Evolutionary conservation across 64 coral and sea anemone genomes (phyloP), one percentile per base, ranked within the genome.

Genomic region (Pachyseris speciosa): DNA sequence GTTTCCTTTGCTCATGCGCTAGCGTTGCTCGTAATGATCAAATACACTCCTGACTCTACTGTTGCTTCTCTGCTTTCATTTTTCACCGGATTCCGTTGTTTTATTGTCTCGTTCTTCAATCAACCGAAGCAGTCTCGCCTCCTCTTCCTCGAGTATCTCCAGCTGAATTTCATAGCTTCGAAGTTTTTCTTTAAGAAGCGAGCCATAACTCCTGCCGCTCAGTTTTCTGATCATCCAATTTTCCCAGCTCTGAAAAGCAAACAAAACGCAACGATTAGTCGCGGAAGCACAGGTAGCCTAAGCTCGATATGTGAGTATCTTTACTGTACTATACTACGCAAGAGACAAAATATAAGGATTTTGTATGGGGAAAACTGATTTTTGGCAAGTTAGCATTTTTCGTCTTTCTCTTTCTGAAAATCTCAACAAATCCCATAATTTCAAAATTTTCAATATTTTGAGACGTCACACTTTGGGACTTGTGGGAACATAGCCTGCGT

Each of bases 121-220:
- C 78, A 83, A 39, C n/a, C 38, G 85, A 50, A 94, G 55, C 9
- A 97, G 10, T 50, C 43, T 40, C 8, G 32, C 34, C 75, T 97
- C 91, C 45, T 97, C 95, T 25, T 97, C 95, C 52, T 93, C 79
- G 2, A 97, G 89, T 31, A 97, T 31, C 40, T 97, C 78, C 24
- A 97, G 52, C 16, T 90, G 95, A 26, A 97, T 59, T 78, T 93
- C 72, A 7, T 80, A 51, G 70, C 89, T 77, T 67, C 86, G 87
- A 6, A 97, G 76, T 86, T 97, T 90, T 33, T 97, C 86, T 20
- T 93, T 72, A 2, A 97, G 22, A 30, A 70, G 79, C 29, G 91
- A 92, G 12, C 91, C 89, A 34, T 97, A 86, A 34, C 75, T 93
- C 37, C 84, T 68, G 28, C 72, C 84, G 36, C 78, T 55, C 20